Base-by-base conservation (phyloP, 2,888 invertebrate species). In the Ferdinandea cuprea region DNA sequence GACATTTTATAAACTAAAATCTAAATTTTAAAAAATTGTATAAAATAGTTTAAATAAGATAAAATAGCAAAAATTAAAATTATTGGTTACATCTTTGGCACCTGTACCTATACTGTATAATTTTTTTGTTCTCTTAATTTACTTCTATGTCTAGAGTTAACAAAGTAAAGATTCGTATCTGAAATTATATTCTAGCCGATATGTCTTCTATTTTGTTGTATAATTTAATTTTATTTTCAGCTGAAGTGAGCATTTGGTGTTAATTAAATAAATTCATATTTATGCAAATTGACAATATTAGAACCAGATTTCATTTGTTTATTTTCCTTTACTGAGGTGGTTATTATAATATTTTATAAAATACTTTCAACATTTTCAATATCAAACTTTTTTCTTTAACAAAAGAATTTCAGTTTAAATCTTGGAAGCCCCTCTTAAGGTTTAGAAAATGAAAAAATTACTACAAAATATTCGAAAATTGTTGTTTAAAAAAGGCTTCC, bases 71-170 rank as follows among this genome's bases (percentile, higher is more conserved):
- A 72, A 48, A 48, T 35, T 13, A 63, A 37, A 40, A 72, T 58
- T 74, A 74, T 66, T 37, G 50, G 58, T 58, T 63, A 71, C 37
- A 71, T 81, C 76, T 81, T 81, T 81, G 81, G 81, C 81, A 77
- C 81, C 77, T 44, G 63, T 25, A 44, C 19, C 44, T 65, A 59
- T 56, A 58, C 48, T 54, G 66, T 46, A 59, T 65, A 44, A 61
- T 35, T 46, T 15, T 48, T 30, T 61, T 46, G 54, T n/a, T 25
- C 56, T 48, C 21, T 6, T 46, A 35, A 3, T 48, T 46, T 54
- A 17, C 11, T 56, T 58, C 25, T 32, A 78, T 8, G 19, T 50
- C 32, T 80, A 46, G 37, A 61, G 7, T 19, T 19, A 40, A 48
- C 0, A 59, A 48, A 59, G 15, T 15, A 28, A 35, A 56, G 25